phyloP scores from a whole-genome alignment of 2,888 invertebrate species.

The Agriotes lineatus region DNA sequence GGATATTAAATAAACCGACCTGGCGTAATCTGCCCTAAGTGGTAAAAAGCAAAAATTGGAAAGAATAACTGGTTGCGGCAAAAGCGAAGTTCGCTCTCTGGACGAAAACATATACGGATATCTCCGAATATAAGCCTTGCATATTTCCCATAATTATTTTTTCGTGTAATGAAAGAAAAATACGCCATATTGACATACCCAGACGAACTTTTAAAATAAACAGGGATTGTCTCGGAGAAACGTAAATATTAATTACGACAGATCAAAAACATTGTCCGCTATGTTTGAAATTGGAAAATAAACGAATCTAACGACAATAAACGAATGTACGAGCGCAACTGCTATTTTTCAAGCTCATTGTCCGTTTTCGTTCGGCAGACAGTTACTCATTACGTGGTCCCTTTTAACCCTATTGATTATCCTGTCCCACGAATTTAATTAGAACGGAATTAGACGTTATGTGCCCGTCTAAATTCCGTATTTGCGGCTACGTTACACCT shows the following conservation, averaged over 20 bases:
- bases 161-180: slow-evolving; percentile 52
- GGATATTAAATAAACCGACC: neutral
- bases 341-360: slow-evolving; percentile 47
- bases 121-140: slow-evolving; percentile 1
- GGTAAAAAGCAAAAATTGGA: slow-evolving; percentile 1
- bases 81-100: too few relatives aligned
- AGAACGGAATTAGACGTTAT: slow-evolving; percentile 51
- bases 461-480: slow-evolving; percentile 44
- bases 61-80: neutral
- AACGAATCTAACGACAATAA: slow-evolving; percentile 45
- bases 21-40: neutral
- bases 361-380: slow-evolving; percentile 43
- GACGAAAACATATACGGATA: neutral
- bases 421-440: slow-evolving; percentile 56
- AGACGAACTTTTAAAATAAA: slow-evolving; percentile 45
- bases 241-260: slow-evolving; percentile 59
- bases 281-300: slow-evolving; percentile 47
- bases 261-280: slow-evolving; percentile 54
- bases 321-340: slow-evolving; percentile 34
- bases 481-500: slow-evolving; percentile 40
- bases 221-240: slow-evolving; percentile 49
- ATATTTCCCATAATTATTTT: slow-evolving; percentile 39
- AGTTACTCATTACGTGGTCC: slow-evolving; percentile 45
- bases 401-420: slow-evolving; percentile 62
- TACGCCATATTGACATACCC: slow-evolving; percentile 50